Evolutionary conservation across 1,140 invertebrate genomes (phyloP).

Genomic region (Zaprionus vittiger): DNA sequence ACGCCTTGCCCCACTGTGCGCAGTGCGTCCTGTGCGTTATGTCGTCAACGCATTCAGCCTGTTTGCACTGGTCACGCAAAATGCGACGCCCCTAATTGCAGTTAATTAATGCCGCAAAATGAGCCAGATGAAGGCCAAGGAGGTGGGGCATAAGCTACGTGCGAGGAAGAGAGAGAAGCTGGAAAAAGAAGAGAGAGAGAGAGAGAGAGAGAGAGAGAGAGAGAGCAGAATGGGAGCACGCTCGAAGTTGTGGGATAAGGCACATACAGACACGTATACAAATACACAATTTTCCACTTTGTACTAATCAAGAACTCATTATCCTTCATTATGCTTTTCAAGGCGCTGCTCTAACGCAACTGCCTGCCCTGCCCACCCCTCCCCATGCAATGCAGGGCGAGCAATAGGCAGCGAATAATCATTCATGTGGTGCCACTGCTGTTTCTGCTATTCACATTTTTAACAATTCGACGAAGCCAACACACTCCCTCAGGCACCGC

Average conservation of each 20-base stretch:
- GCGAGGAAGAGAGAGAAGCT: conserved; percentile 34
- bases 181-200: conserved; percentile 3
- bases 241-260: not conserved
- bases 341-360: conserved; percentile 44
- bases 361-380: not conserved
- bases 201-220: conserved; percentile 31
- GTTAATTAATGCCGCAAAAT: conserved; percentile 55
- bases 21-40: not conserved
- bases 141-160: not conserved
- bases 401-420: conserved; percentile 37
- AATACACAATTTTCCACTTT: conserved; percentile 77
- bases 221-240: not conserved
- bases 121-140: conserved; percentile 12
- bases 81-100: conserved; percentile 66
- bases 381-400: not conserved
- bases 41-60: conserved; percentile 15
- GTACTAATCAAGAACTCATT: conserved; percentile 77
- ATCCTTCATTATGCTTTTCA: conserved; percentile 75
- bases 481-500: not conserved
- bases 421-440: conserved; percentile 23
- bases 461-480: not conserved
- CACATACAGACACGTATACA: conserved; percentile 33
- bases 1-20: not conserved
- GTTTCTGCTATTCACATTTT: conserved; percentile 1
- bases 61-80: conserved; percentile 49